Percentiles rank a stretch among this genome's conserved stretches.
phyloP scores from a whole-genome alignment of 2,113 vertebrate species.

The Scomber scombrus region DNA sequence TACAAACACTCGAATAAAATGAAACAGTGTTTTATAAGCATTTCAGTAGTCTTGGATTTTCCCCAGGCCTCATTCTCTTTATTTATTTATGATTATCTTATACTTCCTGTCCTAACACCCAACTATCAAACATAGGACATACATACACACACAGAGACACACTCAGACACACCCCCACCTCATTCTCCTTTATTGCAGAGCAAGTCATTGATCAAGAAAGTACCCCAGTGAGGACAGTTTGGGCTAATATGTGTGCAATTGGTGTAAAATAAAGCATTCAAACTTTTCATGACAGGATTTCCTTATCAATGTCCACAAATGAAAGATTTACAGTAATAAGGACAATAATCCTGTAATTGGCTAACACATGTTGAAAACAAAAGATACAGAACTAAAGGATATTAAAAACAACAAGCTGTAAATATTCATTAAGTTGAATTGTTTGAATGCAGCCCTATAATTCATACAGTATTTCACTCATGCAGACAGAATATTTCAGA shows the following conservation, averaged over 20 bases:
- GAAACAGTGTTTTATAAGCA: not conserved
- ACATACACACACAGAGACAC: no score
- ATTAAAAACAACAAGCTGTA: not conserved
- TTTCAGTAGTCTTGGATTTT: not conserved
- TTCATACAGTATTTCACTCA: not conserved
- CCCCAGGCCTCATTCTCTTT: not conserved
- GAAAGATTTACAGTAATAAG: not conserved
- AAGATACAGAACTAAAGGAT: not conserved
- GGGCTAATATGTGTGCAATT: not conserved
- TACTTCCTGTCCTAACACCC: no score
- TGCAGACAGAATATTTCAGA: constrained; percentile 9
- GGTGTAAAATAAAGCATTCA: not conserved
- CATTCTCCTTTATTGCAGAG: not conserved
- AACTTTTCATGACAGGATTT: not conserved
- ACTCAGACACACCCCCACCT: no score
- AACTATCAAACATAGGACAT: no score
- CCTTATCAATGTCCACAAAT: not conserved
- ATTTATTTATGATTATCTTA: no score
- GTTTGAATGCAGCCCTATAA: not conserved
- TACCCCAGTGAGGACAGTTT: not conserved
- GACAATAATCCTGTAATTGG: not conserved
- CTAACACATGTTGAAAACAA: not conserved
- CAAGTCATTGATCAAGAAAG: not conserved
- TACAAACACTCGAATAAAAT: not conserved
- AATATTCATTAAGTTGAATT: not conserved